Evolutionary conservation across 2,888 invertebrate genomes (phyloP).

Genomic region (Lithosia quadra): DNA sequence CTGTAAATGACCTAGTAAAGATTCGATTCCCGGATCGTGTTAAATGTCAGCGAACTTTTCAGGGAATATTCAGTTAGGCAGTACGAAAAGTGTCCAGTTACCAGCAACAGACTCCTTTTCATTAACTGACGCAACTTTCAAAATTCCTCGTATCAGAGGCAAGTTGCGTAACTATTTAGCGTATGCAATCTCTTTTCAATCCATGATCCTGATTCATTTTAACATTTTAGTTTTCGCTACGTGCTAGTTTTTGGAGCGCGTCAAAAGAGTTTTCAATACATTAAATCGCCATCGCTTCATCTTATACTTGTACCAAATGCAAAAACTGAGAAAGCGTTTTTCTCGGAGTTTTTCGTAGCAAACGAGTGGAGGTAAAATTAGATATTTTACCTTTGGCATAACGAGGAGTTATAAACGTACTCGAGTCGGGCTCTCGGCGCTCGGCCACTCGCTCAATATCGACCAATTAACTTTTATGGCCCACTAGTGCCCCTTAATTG

Average conservation of each 20-base stretch:
- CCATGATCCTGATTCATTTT: too few relatives aligned
- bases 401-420: slow-evolving; percentile 72
- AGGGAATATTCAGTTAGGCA: neutral
- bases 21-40: neutral
- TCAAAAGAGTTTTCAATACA: neutral
- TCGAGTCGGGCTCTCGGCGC: slow-evolving; percentile 51
- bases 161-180: too few relatives aligned
- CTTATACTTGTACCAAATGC: slow-evolving; percentile 44
- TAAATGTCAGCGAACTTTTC: neutral
- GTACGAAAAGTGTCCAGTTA: neutral
- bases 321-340: slow-evolving; percentile 65
- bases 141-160: too few relatives aligned
- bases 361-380: slow-evolving; percentile 72
- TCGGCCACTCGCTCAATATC: slow-evolving; percentile 65
- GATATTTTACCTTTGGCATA: slow-evolving; percentile 71
- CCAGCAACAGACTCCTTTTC: neutral
- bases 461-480: slow-evolving; percentile 67
- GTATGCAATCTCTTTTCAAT: too few relatives aligned
- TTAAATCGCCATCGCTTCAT: slow-evolving; percentile 42
- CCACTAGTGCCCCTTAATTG: slow-evolving; percentile 49
- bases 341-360: slow-evolving; percentile 74
- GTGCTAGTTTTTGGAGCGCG: too few relatives aligned
- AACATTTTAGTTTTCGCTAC: neutral
- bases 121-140: neutral
- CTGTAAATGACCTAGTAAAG: too few relatives aligned